Evolutionary conservation across 2,113 vertebrate species (phyloP).

Genomic region (Sceloporus undulatus): DNA sequence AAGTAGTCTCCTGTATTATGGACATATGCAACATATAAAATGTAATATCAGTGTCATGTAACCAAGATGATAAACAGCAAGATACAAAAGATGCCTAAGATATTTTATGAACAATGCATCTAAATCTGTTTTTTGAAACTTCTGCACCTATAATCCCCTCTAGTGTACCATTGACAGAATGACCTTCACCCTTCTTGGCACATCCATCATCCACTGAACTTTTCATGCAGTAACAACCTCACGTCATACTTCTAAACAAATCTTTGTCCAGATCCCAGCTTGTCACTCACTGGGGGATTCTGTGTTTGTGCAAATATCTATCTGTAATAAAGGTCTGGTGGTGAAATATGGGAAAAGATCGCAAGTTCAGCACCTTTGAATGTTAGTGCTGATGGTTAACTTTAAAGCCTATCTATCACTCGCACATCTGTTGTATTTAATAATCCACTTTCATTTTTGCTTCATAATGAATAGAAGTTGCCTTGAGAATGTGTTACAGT

Average conservation of each 20-base stretch:
- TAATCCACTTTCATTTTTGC: conserved; percentile 55
- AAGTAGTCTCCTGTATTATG: neutral
- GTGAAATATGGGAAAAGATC: conserved; percentile 72
- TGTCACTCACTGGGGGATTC: conserved; percentile 80
- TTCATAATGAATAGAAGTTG: conserved; percentile 45
- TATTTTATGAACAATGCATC: conserved; percentile 67
- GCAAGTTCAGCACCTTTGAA: conserved; percentile 84
- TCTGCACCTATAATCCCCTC: conserved; percentile 80
- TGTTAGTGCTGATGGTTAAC: conserved; percentile 81
- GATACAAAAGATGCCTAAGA: conserved; percentile 13
- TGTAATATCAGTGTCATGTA: neutral
- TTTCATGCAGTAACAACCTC: conserved; percentile 84
- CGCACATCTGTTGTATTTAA: conserved; percentile 72
- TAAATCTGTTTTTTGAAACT: conserved; percentile 56
- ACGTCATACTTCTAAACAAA: conserved; percentile 83
- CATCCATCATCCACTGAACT: conserved; percentile 98
- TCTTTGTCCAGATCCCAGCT: conserved; percentile 88
- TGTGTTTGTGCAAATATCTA: conserved; percentile 60
- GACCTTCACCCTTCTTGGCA: conserved; percentile 88
- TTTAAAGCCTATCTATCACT: conserved; percentile 83
- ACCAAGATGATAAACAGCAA: neutral
- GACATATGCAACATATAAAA: neutral
- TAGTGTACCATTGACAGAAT: conserved; percentile 86
- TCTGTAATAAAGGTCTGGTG: conserved; percentile 35
- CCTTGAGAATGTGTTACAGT: conserved; percentile 62